A percentile compares a stretch with the other conserved stretches of the same genome.
Conservation (phyloP, 2,113 vertebrate species). For the Phalacrocorax carbo region DNA sequence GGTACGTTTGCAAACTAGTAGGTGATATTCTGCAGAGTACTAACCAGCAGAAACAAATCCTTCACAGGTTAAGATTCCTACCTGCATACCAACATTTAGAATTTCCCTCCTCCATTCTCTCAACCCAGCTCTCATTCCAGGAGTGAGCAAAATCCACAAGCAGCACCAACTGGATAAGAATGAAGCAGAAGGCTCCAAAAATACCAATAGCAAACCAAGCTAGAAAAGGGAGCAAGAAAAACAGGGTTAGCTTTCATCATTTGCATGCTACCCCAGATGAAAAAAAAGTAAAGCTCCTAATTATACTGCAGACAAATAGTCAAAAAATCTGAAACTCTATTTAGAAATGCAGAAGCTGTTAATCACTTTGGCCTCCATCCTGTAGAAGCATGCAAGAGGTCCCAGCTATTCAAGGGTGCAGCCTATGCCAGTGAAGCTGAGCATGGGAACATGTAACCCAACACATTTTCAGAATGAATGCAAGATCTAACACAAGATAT, state of each 20-base stretch:
- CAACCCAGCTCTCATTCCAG: slow-evolving; percentile 87
- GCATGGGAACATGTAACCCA: background rate
- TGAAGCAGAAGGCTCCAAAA: slow-evolving; percentile 83
- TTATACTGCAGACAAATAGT: background rate
- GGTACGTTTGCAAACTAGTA: background rate
- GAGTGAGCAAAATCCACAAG: slow-evolving; percentile 91
- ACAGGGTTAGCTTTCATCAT: background rate
- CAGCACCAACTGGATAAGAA: slow-evolving; percentile 92
- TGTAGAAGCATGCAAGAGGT: background rate
- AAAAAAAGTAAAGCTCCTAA: background rate
- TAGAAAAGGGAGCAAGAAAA: slow-evolving; percentile 52
- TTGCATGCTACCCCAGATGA: background rate
- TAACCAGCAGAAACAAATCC: background rate
- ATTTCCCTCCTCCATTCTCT: slow-evolving; percentile 85
- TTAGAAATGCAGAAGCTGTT: background rate
- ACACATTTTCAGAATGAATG: background rate
- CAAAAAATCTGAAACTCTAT: background rate
- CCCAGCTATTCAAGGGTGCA: background rate
- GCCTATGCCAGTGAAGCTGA: background rate
- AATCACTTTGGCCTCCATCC: background rate
- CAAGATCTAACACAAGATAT: background rate
- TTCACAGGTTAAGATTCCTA: slow-evolving; percentile 60
- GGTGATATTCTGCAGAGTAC: background rate
- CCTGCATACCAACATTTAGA: slow-evolving; percentile 87
- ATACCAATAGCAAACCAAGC: slow-evolving; percentile 86